Evolutionary conservation across 2,113 vertebrate genomes (phyloP).

Genomic region (Hucho hucho): DNA sequence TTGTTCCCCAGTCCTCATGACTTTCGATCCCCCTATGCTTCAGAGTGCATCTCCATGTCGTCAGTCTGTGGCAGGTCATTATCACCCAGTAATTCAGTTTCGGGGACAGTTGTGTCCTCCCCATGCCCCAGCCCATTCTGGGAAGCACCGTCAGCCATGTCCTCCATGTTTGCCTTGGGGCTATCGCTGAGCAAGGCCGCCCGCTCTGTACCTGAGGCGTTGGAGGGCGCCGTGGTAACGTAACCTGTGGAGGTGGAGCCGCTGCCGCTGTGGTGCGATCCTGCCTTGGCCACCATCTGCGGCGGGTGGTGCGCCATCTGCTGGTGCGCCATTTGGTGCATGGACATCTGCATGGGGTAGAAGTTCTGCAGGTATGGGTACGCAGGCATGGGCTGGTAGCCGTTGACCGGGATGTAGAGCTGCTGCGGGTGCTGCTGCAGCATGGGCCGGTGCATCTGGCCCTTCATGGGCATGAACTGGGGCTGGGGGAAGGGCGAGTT

Average conservation of each 20-base stretch:
- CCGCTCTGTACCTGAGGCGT: slow-evolving; percentile 80
- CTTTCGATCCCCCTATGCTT: slow-evolving; percentile 70
- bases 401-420: slow-evolving; percentile 95
- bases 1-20: slow-evolving; percentile 22
- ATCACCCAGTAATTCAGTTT: slow-evolving; percentile 90
- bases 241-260: slow-evolving; percentile 97
- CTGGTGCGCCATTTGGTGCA: slow-evolving; percentile 86
- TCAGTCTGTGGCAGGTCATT: slow-evolving; percentile 81
- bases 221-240: slow-evolving; percentile 90
- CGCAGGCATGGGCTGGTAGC: slow-evolving; percentile 91
- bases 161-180: slow-evolving; percentile 70
- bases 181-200: slow-evolving; percentile 80
- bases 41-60: slow-evolving; percentile 74
- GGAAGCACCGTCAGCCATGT: slow-evolving; percentile 66
- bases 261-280: slow-evolving; percentile 93
- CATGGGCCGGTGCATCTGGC: slow-evolving; percentile 85
- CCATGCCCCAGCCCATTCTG: slow-evolving; percentile 76
- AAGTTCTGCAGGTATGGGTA: slow-evolving; percentile 95
- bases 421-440: slow-evolving; percentile 76
- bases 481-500: slow-evolving; percentile 85
- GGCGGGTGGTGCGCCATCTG: slow-evolving; percentile 78
- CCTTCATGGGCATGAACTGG: slow-evolving; percentile 90
- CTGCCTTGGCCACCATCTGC: slow-evolving; percentile 84
- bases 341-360: slow-evolving; percentile 93
- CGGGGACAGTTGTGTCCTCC: slow-evolving; percentile 83